These are phyloP conservation scores for Anguilla marmorata DNA, from an alignment of 2,797 vertebrate genomes.

Conservation along the genomic window DNA sequence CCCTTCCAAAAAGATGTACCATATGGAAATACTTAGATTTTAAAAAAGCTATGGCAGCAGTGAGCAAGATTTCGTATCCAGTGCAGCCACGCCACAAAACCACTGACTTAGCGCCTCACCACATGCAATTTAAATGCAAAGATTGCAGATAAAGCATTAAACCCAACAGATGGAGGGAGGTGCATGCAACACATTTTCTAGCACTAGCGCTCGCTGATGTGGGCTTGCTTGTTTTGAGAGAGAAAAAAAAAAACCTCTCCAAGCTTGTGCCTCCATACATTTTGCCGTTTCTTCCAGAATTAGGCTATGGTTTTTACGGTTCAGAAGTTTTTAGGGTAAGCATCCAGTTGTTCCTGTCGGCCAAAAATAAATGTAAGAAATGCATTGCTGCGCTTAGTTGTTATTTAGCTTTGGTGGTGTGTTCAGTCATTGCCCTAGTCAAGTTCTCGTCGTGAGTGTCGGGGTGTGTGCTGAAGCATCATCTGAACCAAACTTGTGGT, in stretches of 20 bases:
- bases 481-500: background rate
- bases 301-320: background rate
- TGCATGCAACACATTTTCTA: background rate
- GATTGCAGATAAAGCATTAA: background rate
- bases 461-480: background rate
- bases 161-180: conserved; percentile 3
- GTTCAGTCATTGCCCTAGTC: background rate
- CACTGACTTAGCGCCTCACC: background rate
- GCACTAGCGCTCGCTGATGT: background rate
- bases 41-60: background rate
- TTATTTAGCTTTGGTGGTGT: background rate
- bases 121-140: background rate
- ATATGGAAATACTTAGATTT: conserved; percentile 4
- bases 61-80: background rate
- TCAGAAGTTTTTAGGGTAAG: background rate
- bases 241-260: background rate
- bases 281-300: background rate
- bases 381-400: background rate
- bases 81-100: background rate
- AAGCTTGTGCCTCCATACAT: background rate
- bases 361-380: background rate
- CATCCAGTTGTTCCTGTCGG: background rate
- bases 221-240: background rate
- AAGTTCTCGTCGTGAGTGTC: background rate
- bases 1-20: background rate